Evolutionary conservation across 2,888 invertebrate genomes (phyloP).

Genomic region (Laspeyria flexula): DNA sequence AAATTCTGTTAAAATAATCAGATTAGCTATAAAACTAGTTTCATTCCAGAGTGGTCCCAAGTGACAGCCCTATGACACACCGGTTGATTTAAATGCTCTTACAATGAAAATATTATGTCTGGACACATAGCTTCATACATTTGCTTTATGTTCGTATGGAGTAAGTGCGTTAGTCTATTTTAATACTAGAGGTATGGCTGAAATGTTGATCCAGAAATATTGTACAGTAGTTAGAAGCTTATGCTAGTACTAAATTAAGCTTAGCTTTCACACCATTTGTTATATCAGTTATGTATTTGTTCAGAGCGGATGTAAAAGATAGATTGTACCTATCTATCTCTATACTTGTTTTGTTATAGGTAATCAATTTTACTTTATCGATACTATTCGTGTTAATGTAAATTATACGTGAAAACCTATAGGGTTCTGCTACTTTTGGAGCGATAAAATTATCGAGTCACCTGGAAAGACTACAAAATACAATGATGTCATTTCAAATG

Average conservation of each 20-base stretch:
- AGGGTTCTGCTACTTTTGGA: too few species aligned
- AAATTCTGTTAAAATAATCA: not conserved
- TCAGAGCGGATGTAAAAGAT: too few species aligned
- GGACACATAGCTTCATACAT: slow-evolving; percentile 46
- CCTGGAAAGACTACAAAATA: too few species aligned
- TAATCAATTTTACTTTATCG: too few species aligned
- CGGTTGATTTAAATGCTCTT: slow-evolving; percentile 44
- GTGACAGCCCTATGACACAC: slow-evolving; percentile 32
- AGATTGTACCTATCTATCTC: too few species aligned
- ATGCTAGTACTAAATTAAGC: not conserved
- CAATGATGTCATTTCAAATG: too few species aligned
- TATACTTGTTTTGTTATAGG: too few species aligned
- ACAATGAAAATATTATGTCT: slow-evolving; percentile 49
- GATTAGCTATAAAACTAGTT: not conserved
- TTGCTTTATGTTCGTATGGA: slow-evolving; percentile 13
- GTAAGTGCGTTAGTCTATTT: slow-evolving; percentile 6
- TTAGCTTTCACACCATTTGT: not conserved
- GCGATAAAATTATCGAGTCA: too few species aligned
- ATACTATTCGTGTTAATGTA: too few species aligned
- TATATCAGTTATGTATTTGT: not conserved
- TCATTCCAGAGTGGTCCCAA: not conserved
- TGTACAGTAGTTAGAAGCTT: not conserved
- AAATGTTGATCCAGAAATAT: slow-evolving; percentile 2
- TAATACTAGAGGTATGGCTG: slow-evolving; percentile 1
- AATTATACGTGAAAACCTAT: too few species aligned